Evolutionary conservation across 2,888 invertebrate genomes (phyloP), one percentile per base, ranked within the genome.

Genomic region (Urechis unicinctus): DNA sequence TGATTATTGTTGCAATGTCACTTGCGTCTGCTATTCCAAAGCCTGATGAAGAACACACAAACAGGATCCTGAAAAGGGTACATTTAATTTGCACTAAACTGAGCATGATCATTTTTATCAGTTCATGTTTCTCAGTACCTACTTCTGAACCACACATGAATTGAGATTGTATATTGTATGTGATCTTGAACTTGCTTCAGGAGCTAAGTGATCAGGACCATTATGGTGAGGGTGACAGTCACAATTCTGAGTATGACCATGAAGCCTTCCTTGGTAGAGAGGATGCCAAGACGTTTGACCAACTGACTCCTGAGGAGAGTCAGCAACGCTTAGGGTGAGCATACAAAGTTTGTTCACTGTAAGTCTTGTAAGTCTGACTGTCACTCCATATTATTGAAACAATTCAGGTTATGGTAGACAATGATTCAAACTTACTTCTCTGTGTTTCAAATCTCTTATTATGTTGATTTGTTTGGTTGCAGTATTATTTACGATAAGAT

Each of bases 261-360:
- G 96, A 97, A 74, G 94, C 95, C 0, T 97, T 98, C 77, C 82
- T 98, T 13, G 97, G 97, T 0, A 91, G 93, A 73, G 91, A 93
- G 63, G 80, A 81, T 13, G 91, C 96, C 0, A 90, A 91, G 73
- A 87, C 89, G 2, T 98, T 96, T 74, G 94, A 96, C 74, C 88
- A 95, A 68, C 81, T 98, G 46, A 83, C 89, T 0, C 96, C 96
- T 2, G 95, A 97, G 77, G 96, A 98, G 76, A 95, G 95, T 78
- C 88, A 89, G 71, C 83, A 90, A 54, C 83, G 94, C 71, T 81
- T 98, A 29, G 75, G 70, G 80, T 80, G 65, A 68, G 75, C 66
- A 22, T 6, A 17, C 26, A 3, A 45, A n/a, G 21, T 49, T 45
- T 13, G 9, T 45, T 13, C 21, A 9, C 21, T 49, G 13, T 6